Percentiles rank a stretch among this genome's conserved stretches.
These are phyloP conservation scores for Pherbina coryleti DNA, from an alignment of 2,888 invertebrate genomes.

Conservation along the genomic window DNA sequence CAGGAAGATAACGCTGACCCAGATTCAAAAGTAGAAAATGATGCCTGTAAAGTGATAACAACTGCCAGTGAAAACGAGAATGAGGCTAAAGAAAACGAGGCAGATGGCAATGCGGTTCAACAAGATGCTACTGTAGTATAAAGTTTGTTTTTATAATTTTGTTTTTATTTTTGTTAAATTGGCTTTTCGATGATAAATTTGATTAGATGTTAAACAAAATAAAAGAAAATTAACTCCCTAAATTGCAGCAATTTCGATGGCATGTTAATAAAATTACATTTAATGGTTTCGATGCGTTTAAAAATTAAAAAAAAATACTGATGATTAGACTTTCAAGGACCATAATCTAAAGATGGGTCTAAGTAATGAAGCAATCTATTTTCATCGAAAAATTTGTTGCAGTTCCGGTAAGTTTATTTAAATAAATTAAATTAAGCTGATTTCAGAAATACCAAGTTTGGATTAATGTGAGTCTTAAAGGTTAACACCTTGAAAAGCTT, in stretches of 20 bases:
- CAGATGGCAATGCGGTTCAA: slow-evolving; percentile 18
- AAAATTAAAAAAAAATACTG: slow-evolving; percentile 30
- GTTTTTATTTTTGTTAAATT: not conserved
- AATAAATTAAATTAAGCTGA: too few species aligned
- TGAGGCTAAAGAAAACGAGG: not conserved
- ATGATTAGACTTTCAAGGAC: too few species aligned
- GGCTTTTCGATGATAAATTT: not conserved
- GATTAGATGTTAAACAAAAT: not conserved
- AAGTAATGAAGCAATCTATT: too few species aligned
- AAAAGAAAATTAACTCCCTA: not conserved
- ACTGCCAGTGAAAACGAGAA: slow-evolving; percentile 3
- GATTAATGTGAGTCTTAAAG: too few species aligned
- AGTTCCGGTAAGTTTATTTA: too few species aligned
- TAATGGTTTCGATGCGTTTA: not conserved
- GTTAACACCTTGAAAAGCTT: too few species aligned
- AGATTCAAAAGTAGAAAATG: not conserved
- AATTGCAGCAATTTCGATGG: not conserved
- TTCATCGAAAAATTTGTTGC: too few species aligned
- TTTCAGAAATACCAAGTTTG: too few species aligned
- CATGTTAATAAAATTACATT: not conserved
- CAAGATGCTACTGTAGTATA: slow-evolving; percentile 2
- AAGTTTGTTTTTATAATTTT: slow-evolving; percentile 15
- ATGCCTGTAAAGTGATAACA: not conserved
- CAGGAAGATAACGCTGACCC: not conserved
- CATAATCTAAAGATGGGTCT: too few species aligned